Percentiles rank a stretch among this genome's conserved stretches.
phyloP scores from a whole-genome alignment of 2,113 vertebrate genomes.

The Burhinus oedicnemus region DNA sequence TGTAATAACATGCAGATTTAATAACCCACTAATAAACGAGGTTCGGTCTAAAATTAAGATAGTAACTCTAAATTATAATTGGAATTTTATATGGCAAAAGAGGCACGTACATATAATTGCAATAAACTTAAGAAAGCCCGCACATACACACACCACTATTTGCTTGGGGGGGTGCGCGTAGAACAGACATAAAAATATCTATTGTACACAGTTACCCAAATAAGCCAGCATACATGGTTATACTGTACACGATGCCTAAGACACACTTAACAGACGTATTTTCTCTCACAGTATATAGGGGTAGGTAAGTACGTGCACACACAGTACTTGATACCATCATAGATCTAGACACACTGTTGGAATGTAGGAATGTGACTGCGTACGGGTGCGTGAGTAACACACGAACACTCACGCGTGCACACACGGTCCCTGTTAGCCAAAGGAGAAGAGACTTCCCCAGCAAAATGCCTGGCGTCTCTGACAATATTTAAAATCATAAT shows the following conservation, averaged over 20 bases:
- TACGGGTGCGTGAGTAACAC: fast-evolving
- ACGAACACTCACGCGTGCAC: not conserved
- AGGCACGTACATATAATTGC: not conserved
- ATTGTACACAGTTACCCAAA: not conserved
- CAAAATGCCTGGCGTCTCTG: slow-evolving; percentile 65
- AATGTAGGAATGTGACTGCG: not conserved
- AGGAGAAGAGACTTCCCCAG: slow-evolving; percentile 60
- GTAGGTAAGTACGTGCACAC: not conserved
- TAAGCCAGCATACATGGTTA: not conserved
- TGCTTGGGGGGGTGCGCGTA: not conserved
- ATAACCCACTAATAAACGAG: slow-evolving; percentile 47
- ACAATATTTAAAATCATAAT: slow-evolving; percentile 75
- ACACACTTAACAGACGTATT: fast-evolving
- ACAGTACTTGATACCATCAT: not conserved
- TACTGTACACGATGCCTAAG: not conserved
- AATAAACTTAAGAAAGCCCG: not conserved
- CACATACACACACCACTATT: not conserved
- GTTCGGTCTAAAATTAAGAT: not conserved
- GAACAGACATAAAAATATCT: not conserved
- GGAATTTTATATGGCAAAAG: not conserved
- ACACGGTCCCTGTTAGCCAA: not conserved
- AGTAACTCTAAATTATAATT: not conserved
- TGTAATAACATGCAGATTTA: slow-evolving; percentile 1
- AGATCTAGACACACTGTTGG: not conserved
- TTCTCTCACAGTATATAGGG: not conserved